Evolutionary conservation across 2,797 vertebrate species (phyloP), one percentile per base, ranked within the genome.

Genomic region (Tokudaia muenninki): DNA sequence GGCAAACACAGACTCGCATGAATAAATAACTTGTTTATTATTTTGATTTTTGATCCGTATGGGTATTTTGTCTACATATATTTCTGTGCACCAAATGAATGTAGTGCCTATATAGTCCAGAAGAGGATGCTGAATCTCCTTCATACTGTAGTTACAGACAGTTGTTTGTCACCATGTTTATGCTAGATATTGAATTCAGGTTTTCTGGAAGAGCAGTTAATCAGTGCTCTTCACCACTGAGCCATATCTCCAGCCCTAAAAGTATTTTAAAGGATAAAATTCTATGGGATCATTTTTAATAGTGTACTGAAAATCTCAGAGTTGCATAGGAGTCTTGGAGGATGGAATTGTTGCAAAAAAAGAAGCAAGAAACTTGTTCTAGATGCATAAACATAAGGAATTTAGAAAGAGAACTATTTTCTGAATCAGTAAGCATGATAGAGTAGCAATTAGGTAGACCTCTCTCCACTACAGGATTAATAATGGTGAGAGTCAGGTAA

Each of bases 391-490:
- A 3, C 63, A 41, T 3, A 55, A 2, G 75, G 29, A 17, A 59
- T 78, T 52, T 87, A 21, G 0, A 74, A 19, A 90, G 13, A 59
- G 11, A 37, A 2, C 14, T 74, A 4, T 17, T 82, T 82, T 21
- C 52, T 83, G 5, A 31, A 14, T 59, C n/a, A 41, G 24, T 24
- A 79, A 21, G 16, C 19, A 57, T 37, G 31, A 29, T 11, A 41
- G 22, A 74, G 7, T 26, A 63, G 3, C 4, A 2, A 34, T 47
- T 0, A 24, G 16, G 19, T 44, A 2, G 8, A 4, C 52, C 0
- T 37, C 31, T 75, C 14, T 79, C 6, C 41, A 13, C 29, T 67
- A 55, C 19, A 81, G 13, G 1, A 16, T 63, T 14, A 31, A 41
- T 55, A 55, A 59, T 34, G 26, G n/a, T 55, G 57, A 94, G 14